phyloP scores from a whole-genome alignment of 2,888 invertebrate species.

The Dione juno region DNA sequence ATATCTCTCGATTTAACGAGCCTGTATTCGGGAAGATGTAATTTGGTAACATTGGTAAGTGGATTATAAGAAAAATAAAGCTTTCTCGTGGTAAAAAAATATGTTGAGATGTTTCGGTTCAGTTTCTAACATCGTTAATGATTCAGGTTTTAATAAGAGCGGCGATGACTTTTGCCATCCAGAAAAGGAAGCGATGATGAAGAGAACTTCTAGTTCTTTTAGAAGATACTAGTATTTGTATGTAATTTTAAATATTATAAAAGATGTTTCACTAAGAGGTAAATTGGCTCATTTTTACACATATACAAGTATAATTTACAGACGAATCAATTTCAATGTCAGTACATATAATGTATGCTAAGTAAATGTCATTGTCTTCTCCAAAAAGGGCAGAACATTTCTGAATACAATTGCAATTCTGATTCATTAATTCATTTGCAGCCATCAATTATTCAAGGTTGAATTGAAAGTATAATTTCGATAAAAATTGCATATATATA shows the following conservation, averaged over 20 bases:
- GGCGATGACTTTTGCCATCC: not conserved
- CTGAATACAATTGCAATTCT: slow-evolving; percentile 51
- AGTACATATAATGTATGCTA: slow-evolving; percentile 44
- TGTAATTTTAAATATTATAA: too few relatives aligned
- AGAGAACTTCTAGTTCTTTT: not conserved
- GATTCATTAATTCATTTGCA: slow-evolving; percentile 45
- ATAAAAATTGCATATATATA: not conserved
- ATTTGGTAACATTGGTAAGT: slow-evolving; percentile 21
- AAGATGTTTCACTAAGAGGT: not conserved
- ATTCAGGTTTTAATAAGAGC: not conserved
- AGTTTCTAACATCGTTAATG: not conserved
- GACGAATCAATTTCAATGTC: not conserved
- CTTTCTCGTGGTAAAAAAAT: not conserved
- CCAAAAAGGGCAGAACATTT: slow-evolving; percentile 55
- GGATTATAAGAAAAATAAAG: slow-evolving; percentile 3
- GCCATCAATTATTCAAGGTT: slow-evolving; percentile 28
- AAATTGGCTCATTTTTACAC: not conserved
- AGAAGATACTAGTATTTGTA: too few relatives aligned
- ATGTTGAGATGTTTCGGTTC: not conserved
- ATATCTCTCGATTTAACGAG: slow-evolving; percentile 57
- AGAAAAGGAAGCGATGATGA: not conserved
- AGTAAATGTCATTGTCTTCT: slow-evolving; percentile 54
- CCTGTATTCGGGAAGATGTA: slow-evolving; percentile 51
- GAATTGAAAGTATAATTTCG: not conserved
- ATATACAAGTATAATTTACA: not conserved